Evolutionary conservation across 2,888 invertebrate genomes (phyloP), one percentile per base, ranked within the genome.

Genomic region (Nasonovia ribisnigri): DNA sequence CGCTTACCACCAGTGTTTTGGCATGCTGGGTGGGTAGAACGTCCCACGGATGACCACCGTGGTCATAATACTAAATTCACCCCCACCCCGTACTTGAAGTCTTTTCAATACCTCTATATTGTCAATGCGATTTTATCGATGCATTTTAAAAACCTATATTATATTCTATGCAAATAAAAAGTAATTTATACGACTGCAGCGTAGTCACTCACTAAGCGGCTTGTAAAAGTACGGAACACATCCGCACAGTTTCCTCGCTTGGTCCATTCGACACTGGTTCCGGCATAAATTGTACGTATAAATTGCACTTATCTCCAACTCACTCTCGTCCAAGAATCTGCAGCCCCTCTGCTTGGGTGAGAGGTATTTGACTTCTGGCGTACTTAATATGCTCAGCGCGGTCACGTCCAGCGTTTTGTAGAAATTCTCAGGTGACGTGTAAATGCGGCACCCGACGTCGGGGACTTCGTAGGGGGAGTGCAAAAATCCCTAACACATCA

Each of bases 381-480:
- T 96, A 0, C 97, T 97, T 95, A 96, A 97, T 29, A 97, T 97
- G 90, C 97, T 96, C 84, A 97, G 95, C 0, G 97, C 97, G 6
- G 96, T 96, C 11, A 97, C 96, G 94, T 97, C 97, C 11, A 97
- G 95, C 29, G 97, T 97, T 95, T 97, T 96, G 95, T 97, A 97
- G 95, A 95, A 95, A 16, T 95, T 95, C 92, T 96, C 95, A 13
- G 95, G 95, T 0, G 96, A 95, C 20, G 94, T 94, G 6, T 95
- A 94, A 51, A 95, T 95, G 94, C 96, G 96, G 51, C 97, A 97
- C 0, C 97, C 96, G 88, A 97, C 96, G 95, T 97, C 97, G 0
- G 97, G 97, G 0, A 97, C 96, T 96, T 97, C 97, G 51, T 96
- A 96, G 0, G 97, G 97, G 0, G 97, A 97, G 95, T 97, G 97